Evolutionary conservation across 1,140 invertebrate species (phyloP).

Genomic region (Lerema accius): DNA sequence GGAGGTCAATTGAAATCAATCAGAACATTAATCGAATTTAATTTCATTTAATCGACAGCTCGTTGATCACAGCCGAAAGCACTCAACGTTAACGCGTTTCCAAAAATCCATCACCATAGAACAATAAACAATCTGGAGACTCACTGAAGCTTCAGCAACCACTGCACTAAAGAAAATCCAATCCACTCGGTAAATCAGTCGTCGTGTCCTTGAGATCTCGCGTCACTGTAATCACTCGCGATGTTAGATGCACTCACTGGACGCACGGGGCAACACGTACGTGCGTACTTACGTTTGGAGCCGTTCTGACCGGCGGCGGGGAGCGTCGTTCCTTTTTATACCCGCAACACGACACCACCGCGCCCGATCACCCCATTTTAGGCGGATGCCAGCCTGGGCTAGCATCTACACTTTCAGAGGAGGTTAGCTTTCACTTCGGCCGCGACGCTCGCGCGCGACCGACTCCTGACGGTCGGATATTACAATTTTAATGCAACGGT

Average conservation of each 20-base stretch:
- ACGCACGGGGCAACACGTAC: slow-evolving; percentile 63
- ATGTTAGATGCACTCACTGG: slow-evolving; percentile 49
- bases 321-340: slow-evolving; percentile 90
- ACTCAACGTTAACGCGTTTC: slow-evolving; percentile 11
- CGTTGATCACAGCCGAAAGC: neutral
- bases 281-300: slow-evolving; percentile 89
- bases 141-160: slow-evolving; percentile 49
- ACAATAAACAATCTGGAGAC: slow-evolving; percentile 61
- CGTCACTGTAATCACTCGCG: slow-evolving; percentile 63
- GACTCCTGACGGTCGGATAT: slow-evolving; percentile 26
- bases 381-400: slow-evolving; percentile 78
- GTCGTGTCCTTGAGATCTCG: slow-evolving; percentile 49
- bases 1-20: neutral
- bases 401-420: slow-evolving; percentile 70
- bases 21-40: neutral
- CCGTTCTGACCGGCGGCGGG: slow-evolving; percentile 92
- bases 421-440: slow-evolving; percentile 78
- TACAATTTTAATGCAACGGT: neutral
- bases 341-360: slow-evolving; percentile 91
- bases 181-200: slow-evolving; percentile 63
- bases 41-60: slow-evolving; percentile 8
- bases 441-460: slow-evolving; percentile 36
- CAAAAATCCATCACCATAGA: slow-evolving; percentile 57
- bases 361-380: slow-evolving; percentile 86
- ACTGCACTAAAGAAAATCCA: slow-evolving; percentile 65